Evolutionary conservation across 1,140 invertebrate species (phyloP).

Genomic region (Formica selysi): DNA sequence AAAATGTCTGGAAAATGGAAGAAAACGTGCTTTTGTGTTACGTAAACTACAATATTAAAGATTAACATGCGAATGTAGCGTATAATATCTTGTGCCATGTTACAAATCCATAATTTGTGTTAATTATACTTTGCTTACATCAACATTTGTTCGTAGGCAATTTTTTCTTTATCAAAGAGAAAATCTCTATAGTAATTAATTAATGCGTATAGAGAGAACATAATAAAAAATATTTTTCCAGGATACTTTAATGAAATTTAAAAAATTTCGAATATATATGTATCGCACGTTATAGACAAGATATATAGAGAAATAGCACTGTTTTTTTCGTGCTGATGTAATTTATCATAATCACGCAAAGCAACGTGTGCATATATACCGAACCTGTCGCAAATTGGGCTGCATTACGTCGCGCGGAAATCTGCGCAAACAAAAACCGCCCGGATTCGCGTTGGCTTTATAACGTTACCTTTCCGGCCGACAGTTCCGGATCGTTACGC

Average conservation of each 20-base stretch:
- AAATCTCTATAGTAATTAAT: constrained; percentile 36
- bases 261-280: constrained; percentile 8
- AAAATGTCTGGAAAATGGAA: constrained; percentile 31
- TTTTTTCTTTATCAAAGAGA: constrained; percentile 19
- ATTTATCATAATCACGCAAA: constrained; percentile 63
- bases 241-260: constrained; percentile 33
- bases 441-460: constrained; percentile 36
- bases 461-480: constrained; percentile 51
- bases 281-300: background rate
- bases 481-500: constrained; percentile 57
- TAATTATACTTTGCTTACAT: background rate
- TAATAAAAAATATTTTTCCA: constrained; percentile 7
- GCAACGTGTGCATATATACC: constrained; percentile 29
- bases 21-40: background rate
- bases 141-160: background rate
- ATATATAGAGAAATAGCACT: constrained; percentile 32
- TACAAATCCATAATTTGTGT: background rate
- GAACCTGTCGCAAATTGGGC: constrained; percentile 58
- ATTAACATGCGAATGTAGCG: constrained; percentile 17
- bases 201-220: background rate
- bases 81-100: background rate
- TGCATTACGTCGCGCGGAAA: constrained; percentile 53
- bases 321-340: constrained; percentile 27
- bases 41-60: background rate
- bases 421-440: constrained; percentile 58